A percentile compares a stretch with the other conserved stretches of the same genome.
Conservation (phyloP, 2,113 vertebrate genomes). For the Chlamydotis undulata region DNA sequence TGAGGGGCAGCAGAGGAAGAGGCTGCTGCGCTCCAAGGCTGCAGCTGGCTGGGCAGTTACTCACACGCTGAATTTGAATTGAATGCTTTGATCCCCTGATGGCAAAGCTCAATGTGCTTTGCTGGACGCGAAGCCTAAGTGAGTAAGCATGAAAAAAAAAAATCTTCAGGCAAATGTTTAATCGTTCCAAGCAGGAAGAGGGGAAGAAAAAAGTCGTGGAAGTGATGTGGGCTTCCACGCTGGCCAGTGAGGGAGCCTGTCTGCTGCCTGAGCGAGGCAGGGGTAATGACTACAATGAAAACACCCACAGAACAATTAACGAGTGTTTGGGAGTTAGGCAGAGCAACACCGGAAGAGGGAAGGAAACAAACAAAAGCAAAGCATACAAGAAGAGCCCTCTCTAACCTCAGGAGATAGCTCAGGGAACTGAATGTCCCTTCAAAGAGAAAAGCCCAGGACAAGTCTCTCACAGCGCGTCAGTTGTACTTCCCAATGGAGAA, state of each 20-base stretch:
- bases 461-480: accelerated
- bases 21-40: no score
- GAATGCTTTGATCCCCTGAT: background rate
- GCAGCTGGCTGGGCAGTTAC: no score
- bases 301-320: background rate
- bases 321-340: background rate
- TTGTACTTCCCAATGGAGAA: background rate
- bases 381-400: background rate
- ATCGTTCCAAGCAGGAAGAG: background rate
- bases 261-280: background rate
- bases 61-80: no score
- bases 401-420: background rate
- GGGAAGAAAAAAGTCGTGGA: no score
- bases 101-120: background rate
- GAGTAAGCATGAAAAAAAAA: background rate
- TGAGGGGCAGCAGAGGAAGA: no score
- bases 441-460: background rate
- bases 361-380: background rate
- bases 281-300: background rate
- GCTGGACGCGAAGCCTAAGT: background rate
- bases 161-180: background rate
- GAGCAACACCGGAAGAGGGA: background rate
- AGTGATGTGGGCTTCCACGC: background rate
- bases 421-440: background rate
- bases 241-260: background rate